A percentile compares a stretch with the other conserved stretches of the same genome.
phyloP scores from a whole-genome alignment of 92 coral and sea anemone genomes.

The Porites rus region DNA sequence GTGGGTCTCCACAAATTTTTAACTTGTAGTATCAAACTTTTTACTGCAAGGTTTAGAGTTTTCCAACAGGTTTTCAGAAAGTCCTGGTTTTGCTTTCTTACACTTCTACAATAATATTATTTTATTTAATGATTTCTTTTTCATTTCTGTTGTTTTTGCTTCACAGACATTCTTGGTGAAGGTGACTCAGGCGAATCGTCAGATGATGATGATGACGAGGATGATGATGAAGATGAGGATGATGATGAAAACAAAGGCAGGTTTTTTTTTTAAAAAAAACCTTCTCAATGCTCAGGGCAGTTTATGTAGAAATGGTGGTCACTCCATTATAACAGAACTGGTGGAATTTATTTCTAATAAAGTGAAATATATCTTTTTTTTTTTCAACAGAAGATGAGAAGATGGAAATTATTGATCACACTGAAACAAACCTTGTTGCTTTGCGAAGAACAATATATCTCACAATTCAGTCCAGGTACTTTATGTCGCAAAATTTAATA shows the following conservation, averaged over 20 bases:
- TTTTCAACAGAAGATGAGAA: slow-evolving; percentile 65
- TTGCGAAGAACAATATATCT: slow-evolving; percentile 92
- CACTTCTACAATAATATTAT: too few species aligned
- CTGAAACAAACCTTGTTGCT: slow-evolving; percentile 96
- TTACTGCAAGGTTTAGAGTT: too few species aligned
- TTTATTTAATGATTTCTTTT: background rate
- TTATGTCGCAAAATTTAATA: too few species aligned
- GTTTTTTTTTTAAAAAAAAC: too few species aligned
- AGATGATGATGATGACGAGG: slow-evolving; percentile 77
- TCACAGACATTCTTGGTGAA: slow-evolving; percentile 90
- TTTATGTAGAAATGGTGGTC: too few species aligned
- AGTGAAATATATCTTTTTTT: background rate
- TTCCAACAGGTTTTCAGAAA: too few species aligned
- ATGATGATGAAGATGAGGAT: slow-evolving; percentile 83
- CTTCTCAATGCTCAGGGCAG: too few species aligned
- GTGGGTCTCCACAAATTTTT: too few species aligned
- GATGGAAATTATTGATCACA: slow-evolving; percentile 94
- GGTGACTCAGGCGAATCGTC: slow-evolving; percentile 81
- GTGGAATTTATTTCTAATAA: too few species aligned
- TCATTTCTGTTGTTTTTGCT: background rate
- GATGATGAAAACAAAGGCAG: slow-evolving; percentile 61
- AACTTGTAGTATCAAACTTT: too few species aligned
- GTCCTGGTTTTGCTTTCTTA: too few species aligned
- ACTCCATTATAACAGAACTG: too few species aligned
- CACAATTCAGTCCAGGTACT: slow-evolving; percentile 97